Conservation (phyloP, 2,888 invertebrate genomes). For the Seira ritae region DNA sequence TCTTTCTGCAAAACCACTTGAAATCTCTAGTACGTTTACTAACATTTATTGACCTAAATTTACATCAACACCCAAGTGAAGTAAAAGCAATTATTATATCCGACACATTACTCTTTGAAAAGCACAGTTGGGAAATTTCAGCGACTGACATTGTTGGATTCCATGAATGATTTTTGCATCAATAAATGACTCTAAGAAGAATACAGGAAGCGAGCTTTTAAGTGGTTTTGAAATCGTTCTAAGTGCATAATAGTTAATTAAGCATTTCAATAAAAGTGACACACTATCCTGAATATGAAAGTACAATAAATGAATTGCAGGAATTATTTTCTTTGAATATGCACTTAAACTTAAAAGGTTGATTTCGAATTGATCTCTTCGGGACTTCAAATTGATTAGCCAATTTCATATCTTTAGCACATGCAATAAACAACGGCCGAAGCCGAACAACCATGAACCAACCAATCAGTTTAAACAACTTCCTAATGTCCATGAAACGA, state of each 20-base stretch:
- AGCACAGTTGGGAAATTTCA: too few species aligned
- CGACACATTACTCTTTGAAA: too few species aligned
- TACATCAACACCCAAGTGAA: too few species aligned
- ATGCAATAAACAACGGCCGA: too few species aligned
- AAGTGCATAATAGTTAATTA: too few species aligned
- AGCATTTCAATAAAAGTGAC: slow-evolving; percentile 26
- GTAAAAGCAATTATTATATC: too few species aligned
- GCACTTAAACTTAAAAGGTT: slow-evolving; percentile 51
- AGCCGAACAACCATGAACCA: slow-evolving; percentile 71
- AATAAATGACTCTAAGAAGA: too few species aligned
- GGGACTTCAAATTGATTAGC: background rate
- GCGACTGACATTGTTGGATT: too few species aligned
- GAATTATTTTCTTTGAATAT: slow-evolving; percentile 16
- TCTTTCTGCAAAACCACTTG: slow-evolving; percentile 67
- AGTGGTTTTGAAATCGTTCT: slow-evolving; percentile 69
- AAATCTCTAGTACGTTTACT: slow-evolving; percentile 50
- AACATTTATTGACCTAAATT: too few species aligned
- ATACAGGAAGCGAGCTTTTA: too few species aligned
- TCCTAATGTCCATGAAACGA: too few species aligned
- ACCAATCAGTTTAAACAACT: slow-evolving; percentile 68
- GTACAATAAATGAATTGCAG: background rate
- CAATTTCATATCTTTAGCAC: background rate
- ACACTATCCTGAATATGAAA: slow-evolving; percentile 1
- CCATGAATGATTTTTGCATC: too few species aligned
- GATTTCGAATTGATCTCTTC: slow-evolving; percentile 51